Percentiles rank a stretch among this genome's conserved stretches.
Conservation (phyloP, 2,797 vertebrate genomes). For the Arctocebus calabarensis region DNA sequence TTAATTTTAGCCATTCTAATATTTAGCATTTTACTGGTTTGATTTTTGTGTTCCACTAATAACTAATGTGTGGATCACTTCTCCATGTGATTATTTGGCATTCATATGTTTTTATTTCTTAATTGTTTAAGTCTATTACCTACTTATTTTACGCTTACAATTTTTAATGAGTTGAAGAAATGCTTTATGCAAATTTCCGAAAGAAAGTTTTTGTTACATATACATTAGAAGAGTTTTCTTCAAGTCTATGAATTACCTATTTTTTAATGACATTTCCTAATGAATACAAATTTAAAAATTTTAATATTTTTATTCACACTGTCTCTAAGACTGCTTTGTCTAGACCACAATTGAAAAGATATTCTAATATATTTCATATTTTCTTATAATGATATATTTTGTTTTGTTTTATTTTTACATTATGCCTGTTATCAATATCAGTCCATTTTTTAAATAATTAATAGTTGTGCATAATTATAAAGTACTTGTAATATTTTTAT, state of each 20-base stretch:
- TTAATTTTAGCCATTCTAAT: not conserved
- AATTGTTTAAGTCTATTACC: not conserved
- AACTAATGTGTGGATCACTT: not conserved
- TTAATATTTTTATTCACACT: not conserved
- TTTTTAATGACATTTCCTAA: not conserved
- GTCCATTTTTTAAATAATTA: not conserved
- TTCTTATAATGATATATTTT: not conserved
- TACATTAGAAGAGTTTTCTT: not conserved
- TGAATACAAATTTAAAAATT: not conserved
- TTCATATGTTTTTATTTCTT: not conserved
- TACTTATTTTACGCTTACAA: not conserved
- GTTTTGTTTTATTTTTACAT: not conserved
- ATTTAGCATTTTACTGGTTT: not conserved
- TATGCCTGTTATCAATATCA: not conserved
- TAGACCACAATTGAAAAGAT: not conserved
- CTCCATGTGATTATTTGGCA: not conserved
- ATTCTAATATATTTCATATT: not conserved
- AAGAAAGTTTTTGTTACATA: not conserved
- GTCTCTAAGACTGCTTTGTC: not conserved
- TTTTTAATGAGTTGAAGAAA: not conserved
- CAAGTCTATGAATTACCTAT: not conserved
- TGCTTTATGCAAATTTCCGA: not conserved
- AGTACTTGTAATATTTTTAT: not conserved
- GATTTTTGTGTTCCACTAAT: not conserved
- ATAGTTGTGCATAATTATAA: not conserved